phyloP scores from a whole-genome alignment of 2,113 vertebrate species.

The Elgaria multicarinata region DNA sequence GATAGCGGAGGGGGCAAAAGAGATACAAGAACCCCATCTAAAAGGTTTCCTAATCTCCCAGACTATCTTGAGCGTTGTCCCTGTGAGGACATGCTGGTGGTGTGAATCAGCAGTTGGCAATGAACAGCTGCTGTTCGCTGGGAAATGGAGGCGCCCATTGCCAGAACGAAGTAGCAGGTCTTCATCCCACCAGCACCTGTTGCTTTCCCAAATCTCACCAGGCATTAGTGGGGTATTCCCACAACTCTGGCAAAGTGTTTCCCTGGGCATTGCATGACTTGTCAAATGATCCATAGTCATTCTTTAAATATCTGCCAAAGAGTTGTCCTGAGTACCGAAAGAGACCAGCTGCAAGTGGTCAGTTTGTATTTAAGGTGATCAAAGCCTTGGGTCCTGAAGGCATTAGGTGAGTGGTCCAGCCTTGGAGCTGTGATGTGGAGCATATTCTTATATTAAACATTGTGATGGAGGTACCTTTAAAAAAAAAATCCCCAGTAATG shows the following conservation, averaged over 20 bases:
- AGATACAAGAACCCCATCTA: not conserved
- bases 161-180: not conserved
- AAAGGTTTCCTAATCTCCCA: not conserved
- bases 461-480: slow-evolving; percentile 31
- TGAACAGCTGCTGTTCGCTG: not conserved
- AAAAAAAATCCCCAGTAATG: slow-evolving; percentile 27
- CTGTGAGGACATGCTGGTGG: not conserved
- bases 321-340: not conserved
- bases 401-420: not conserved
- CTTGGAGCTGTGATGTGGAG: slow-evolving; percentile 14
- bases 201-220: not conserved
- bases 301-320: not conserved
- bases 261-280: slow-evolving; percentile 26
- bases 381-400: not conserved
- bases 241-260: not conserved
- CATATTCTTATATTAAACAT: slow-evolving; percentile 38
- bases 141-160: not conserved
- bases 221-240: not conserved
- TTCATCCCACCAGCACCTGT: not conserved
- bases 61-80: not conserved
- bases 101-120: not conserved
- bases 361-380: not conserved
- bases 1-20: not conserved
- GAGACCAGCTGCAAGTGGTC: not conserved
- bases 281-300: not conserved